Evolutionary conservation across 1,140 invertebrate species (phyloP), one percentile per base, ranked within the genome.

Genomic region (Steinernema khuongi): DNA sequence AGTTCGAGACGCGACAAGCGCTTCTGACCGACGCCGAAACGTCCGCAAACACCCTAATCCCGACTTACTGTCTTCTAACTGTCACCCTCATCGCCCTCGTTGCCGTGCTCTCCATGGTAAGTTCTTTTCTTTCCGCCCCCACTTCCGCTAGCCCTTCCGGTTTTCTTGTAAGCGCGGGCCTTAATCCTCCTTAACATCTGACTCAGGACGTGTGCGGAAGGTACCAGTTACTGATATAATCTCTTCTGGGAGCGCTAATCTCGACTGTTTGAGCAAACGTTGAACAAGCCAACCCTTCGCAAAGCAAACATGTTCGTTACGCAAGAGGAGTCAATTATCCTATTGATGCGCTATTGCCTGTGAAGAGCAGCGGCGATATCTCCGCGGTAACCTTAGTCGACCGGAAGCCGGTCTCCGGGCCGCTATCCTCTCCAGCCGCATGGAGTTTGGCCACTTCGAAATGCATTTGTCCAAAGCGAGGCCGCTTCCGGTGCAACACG

Each of bases 311-410:
- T 60, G 50, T 60, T 60, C 50, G 50, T 60, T 60, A 60, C 50
- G 50, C 50, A 60, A 60, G 50, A 60, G 50, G 50, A 60, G 50
- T 60, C 50, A 60, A 60, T 60, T 60, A 60, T 60, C 50, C 50
- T 60, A 60, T 60, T 60, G 50, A 26, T 60, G 50, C 50, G 50
- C 50, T 60, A 60, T 60, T 60, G 50, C 50, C 50, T 60, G 50
- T 60, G 50, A 60, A 60, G 7, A 60, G 11, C 50, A 60, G 50
- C 50, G 14, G 50, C 50, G 7, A n/a, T 11, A 60, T 60, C 50
- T 22, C 50, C 50, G 4, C 7, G 50, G 50, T 26, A 60, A 60
- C 50, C 50, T 22, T 7, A 60, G 11, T 60, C 50, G 26, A n/a
- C 7, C 7, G 50, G 50, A 60, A 60, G 26, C 11, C 4, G 7